Base-by-base conservation (phyloP, 2,113 vertebrate genomes). In the Mastomys coucha region DNA sequence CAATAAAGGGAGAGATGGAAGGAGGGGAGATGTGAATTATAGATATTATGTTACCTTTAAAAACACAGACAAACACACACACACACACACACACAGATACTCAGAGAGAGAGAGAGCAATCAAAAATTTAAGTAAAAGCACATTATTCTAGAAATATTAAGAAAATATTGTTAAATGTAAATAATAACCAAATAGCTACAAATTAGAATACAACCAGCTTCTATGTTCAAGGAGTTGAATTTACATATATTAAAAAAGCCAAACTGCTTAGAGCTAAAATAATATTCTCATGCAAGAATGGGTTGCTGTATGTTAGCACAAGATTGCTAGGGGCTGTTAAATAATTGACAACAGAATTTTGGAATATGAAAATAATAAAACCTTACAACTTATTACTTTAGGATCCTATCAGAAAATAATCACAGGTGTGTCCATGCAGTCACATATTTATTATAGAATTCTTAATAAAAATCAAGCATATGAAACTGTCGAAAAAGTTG, bases 301-400 rank as follows among this genome's bases (percentile, higher is more conserved):
- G 4, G 1, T 53, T 56, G 39, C 53, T 53, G 2, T 70, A 77
- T 31, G 51, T 20, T 60, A 20, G 31, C 1, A 67, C 1, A 56
- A 3, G 4, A 77, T n/a, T 93, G 16, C 12, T 81, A n/a, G 60
- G 6, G n/a, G 33, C 24, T 95, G 70, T 39, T 51, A 56, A 93
- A 73, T 33, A 65, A 89, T 8, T 76, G 81, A 67, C n/a, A 67
- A 36, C 36, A 67, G 20, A 6, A 76, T 86, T 95, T 91, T 39
- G 33, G 88, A 72, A 86, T 89, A 81, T 39, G 70, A 93, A 93
- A 73, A 45, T 88, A 53, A 56, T 88, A 42, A 95, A 92, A 75
- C 4, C 31, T 26, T 69, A 58, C 5, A 76, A 77, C 2, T 39
- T 82, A 51, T 8, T 33, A n/a, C 4, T 92, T 13, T 70, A 87